Conservation (phyloP, 1,140 invertebrate genomes). For the Stegodyphus dumicola region DNA sequence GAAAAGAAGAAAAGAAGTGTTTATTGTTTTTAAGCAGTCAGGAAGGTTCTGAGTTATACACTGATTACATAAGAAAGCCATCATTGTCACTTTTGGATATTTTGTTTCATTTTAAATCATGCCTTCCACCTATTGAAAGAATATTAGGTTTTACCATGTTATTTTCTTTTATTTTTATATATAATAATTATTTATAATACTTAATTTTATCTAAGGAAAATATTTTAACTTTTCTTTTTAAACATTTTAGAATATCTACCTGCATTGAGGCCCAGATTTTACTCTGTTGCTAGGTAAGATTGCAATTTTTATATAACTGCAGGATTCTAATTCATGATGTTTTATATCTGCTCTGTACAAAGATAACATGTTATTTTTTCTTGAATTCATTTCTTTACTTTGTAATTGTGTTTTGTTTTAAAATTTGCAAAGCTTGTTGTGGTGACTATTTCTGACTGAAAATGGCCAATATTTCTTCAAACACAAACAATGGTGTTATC, state of each 20-base stretch:
- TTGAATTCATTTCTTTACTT: too few relatives aligned
- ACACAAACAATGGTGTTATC: too few relatives aligned
- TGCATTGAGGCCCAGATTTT: slow-evolving; percentile 79
- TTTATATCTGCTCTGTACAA: too few relatives aligned
- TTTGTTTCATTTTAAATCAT: slow-evolving; percentile 75
- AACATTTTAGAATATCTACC: slow-evolving; percentile 79
- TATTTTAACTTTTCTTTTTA: too few relatives aligned
- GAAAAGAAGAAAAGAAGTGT: slow-evolving; percentile 73
- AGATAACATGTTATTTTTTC: too few relatives aligned
- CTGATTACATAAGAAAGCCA: slow-evolving; percentile 73
- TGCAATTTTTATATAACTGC: slow-evolving; percentile 60
- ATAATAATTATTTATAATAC: too few relatives aligned
- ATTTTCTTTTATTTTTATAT: slow-evolving; percentile 9
- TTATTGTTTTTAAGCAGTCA: slow-evolving; percentile 76
- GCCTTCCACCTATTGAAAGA: slow-evolving; percentile 75
- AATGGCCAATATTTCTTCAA: too few relatives aligned
- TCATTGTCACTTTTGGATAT: slow-evolving; percentile 75
- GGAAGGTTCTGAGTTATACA: slow-evolving; percentile 76
- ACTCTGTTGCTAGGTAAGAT: slow-evolving; percentile 81
- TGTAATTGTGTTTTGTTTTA: too few relatives aligned
- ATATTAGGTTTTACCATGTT: slow-evolving; percentile 64
- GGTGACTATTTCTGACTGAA: too few relatives aligned
- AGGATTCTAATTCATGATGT: too few relatives aligned
- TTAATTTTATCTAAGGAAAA: too few relatives aligned
- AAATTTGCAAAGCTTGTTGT: too few relatives aligned